Evolutionary conservation across 2,797 vertebrate genomes (phyloP).

Genomic region (Centroberyx gerrardi): DNA sequence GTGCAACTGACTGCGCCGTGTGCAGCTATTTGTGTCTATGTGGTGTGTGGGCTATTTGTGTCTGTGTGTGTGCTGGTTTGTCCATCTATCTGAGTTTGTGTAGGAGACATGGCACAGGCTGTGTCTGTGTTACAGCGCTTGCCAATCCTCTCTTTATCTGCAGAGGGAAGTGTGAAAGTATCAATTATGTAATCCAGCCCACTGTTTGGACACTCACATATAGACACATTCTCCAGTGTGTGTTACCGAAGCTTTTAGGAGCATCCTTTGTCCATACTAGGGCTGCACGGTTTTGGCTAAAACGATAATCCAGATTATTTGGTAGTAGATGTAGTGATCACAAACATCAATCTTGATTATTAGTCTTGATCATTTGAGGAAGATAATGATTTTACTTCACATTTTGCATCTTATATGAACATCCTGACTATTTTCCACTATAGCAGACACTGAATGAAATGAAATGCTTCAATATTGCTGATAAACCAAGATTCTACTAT

Average conservation of each 20-base stretch:
- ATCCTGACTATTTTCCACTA: slow-evolving; percentile 4
- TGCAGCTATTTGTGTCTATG: background rate
- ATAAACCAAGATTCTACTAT: background rate
- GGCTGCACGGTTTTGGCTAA: background rate
- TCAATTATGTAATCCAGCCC: slow-evolving; percentile 77
- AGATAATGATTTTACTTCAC: background rate
- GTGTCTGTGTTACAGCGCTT: slow-evolving; percentile 54
- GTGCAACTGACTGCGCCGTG: background rate
- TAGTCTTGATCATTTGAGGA: background rate
- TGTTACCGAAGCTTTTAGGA: slow-evolving; percentile 23
- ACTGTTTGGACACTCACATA: slow-evolving; percentile 56
- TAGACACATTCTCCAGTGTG: slow-evolving; percentile 35
- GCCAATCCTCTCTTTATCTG: slow-evolving; percentile 74
- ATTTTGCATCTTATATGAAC: background rate
- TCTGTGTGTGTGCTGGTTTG: slow-evolving; percentile 50
- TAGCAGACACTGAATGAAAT: background rate
- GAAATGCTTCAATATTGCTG: background rate
- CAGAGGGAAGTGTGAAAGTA: slow-evolving; percentile 76
- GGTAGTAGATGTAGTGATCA: background rate
- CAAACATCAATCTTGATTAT: background rate
- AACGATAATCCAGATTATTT: slow-evolving; percentile 4
- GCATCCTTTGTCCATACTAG: slow-evolving; percentile 36
- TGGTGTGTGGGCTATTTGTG: slow-evolving; percentile 69
- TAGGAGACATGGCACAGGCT: slow-evolving; percentile 58
- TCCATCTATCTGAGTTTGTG: slow-evolving; percentile 56